A percentile compares a stretch with the other conserved stretches of the same genome.
These are phyloP conservation scores for Tenthredo amoena DNA, from an alignment of 2,888 invertebrate genomes.

Conservation along the genomic window DNA sequence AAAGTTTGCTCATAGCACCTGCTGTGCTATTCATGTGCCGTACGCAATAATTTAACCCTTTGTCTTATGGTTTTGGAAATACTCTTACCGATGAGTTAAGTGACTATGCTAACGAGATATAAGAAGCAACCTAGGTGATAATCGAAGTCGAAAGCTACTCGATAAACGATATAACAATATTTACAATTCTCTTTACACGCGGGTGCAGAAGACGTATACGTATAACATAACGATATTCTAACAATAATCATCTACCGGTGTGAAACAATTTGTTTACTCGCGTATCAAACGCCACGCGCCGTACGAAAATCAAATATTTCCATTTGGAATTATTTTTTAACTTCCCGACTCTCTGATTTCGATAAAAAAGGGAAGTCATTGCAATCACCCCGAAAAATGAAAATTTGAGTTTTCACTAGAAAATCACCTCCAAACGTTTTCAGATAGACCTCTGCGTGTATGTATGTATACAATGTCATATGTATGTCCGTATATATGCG, in stretches of 20 bases:
- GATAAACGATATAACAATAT: conserved; percentile 25
- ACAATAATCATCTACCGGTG: background rate
- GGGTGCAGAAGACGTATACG: background rate
- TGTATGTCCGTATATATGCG: too few relatives aligned
- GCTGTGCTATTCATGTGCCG: background rate
- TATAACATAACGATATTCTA: background rate
- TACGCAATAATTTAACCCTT: background rate
- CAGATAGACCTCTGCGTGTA: too few relatives aligned
- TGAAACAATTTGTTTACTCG: conserved; percentile 21
- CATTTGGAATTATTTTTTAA: background rate
- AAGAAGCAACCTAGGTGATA: background rate
- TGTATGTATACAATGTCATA: too few relatives aligned
- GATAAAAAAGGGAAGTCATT: too few relatives aligned
- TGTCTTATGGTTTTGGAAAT: background rate
- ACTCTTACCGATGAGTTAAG: background rate
- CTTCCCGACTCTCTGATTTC: too few relatives aligned
- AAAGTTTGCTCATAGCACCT: conserved; percentile 3
- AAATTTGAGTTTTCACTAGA: too few relatives aligned
- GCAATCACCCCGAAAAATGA: too few relatives aligned
- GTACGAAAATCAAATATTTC: background rate
- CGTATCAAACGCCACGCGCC: background rate
- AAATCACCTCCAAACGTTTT: too few relatives aligned
- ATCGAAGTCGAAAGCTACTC: background rate
- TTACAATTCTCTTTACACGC: conserved; percentile 24
- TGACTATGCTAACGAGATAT: background rate